Evolutionary conservation across 2,888 invertebrate species (phyloP).

Genomic region (Myathropa florea): DNA sequence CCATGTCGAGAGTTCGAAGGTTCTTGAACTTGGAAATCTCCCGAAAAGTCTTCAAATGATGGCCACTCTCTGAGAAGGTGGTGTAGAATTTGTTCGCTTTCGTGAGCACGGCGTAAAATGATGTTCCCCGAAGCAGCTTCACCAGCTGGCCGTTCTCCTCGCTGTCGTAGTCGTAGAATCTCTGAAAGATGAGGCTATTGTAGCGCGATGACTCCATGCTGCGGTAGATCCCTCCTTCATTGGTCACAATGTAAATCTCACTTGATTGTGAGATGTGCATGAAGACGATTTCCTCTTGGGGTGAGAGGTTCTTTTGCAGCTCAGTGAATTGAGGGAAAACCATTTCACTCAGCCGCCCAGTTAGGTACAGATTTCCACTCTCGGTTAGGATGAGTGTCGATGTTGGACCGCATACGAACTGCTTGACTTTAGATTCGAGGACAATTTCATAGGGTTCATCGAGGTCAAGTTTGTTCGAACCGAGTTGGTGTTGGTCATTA

Average conservation of each 20-base stretch:
- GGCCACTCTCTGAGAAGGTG: conserved; percentile 80
- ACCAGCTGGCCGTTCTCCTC: conserved; percentile 80
- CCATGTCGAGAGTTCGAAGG: conserved; percentile 77
- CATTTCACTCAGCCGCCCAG: conserved; percentile 79
- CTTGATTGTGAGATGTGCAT: conserved; percentile 79
- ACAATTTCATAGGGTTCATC: conserved; percentile 77
- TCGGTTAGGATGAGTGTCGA: conserved; percentile 79
- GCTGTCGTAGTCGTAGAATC: conserved; percentile 80
- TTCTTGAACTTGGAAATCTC: conserved; percentile 80
- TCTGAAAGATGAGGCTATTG: conserved; percentile 79
- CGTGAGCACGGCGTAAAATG: conserved; percentile 79
- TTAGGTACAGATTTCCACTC: conserved; percentile 76
- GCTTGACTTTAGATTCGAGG: conserved; percentile 76
- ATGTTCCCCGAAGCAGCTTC: conserved; percentile 78
- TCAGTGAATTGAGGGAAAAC: conserved; percentile 78
- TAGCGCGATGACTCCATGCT: conserved; percentile 78
- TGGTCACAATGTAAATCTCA: conserved; percentile 79
- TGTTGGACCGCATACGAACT: conserved; percentile 78
- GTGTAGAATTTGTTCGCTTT: conserved; percentile 80
- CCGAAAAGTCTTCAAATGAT: conserved; percentile 80
- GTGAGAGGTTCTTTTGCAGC: conserved; percentile 77
- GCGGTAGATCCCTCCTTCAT: conserved; percentile 78
- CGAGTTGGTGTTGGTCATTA: conserved; percentile 77
- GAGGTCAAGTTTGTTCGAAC: conserved; percentile 58
- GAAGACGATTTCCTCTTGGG: conserved; percentile 77